Percentiles rank a stretch among this genome's conserved stretches.
phyloP scores from a whole-genome alignment of 2,888 invertebrate genomes.

The Tribolium freemani region DNA sequence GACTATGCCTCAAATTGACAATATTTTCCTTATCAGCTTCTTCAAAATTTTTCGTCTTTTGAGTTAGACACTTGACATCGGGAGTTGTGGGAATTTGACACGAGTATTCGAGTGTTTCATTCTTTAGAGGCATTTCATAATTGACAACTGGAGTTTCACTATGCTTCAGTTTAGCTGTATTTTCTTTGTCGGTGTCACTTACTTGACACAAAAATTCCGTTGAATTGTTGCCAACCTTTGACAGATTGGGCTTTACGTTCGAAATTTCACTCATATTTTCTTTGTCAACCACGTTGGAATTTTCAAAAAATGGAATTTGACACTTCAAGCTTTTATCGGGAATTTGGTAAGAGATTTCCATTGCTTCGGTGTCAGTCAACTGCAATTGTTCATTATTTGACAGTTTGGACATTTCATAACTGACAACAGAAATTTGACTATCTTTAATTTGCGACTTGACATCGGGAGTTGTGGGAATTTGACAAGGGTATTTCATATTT shows the following conservation, averaged over 20 bases:
- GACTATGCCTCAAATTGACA: no score
- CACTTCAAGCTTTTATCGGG: no score
- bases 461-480: neutral
- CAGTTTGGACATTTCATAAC: no score
- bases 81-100: neutral
- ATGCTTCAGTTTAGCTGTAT: neutral
- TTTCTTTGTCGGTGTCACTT: neutral
- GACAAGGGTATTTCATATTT: no score
- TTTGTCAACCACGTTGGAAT: neutral
- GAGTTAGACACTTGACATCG: neutral
- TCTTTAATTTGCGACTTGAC: no score
- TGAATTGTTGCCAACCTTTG: neutral
- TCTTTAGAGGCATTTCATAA: neutral
- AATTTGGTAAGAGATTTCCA: no score
- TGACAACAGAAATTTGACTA: no score
- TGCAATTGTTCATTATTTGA: no score
- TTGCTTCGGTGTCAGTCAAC: neutral
- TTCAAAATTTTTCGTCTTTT: neutral
- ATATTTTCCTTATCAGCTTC: neutral
- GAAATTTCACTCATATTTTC: neutral
- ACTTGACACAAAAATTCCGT: no score
- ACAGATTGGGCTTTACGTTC: neutral
- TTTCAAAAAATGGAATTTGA: neutral
- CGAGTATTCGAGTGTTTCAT: neutral
- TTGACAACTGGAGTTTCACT: neutral